Evolutionary conservation across 2,888 invertebrate species (phyloP).

Genomic region (Abrostola tripartita): DNA sequence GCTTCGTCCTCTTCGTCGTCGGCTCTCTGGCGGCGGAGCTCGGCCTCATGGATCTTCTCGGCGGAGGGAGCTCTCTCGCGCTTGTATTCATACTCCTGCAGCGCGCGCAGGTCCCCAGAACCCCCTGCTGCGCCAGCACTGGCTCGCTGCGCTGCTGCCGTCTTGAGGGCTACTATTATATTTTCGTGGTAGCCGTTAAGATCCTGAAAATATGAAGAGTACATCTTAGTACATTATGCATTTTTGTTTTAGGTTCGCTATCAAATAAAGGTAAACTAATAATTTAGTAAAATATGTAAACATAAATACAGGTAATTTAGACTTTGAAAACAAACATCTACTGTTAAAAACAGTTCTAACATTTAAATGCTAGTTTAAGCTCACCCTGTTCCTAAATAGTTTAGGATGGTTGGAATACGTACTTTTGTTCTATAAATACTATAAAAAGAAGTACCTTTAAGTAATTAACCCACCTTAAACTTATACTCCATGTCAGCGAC

Average conservation of each 20-base stretch:
- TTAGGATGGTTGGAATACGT: too few relatives aligned
- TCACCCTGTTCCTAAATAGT: too few relatives aligned
- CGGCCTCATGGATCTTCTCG: constrained; percentile 92
- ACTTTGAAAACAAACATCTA: too few relatives aligned
- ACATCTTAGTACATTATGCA: not conserved
- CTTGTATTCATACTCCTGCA: constrained; percentile 87
- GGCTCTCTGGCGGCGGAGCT: constrained; percentile 86
- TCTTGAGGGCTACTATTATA: constrained; percentile 95
- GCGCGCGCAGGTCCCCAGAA: constrained; percentile 80
- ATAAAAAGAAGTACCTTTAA: not conserved
- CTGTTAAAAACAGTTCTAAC: too few relatives aligned
- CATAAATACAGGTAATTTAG: too few relatives aligned
- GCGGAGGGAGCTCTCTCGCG: constrained; percentile 91
- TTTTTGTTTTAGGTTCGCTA: too few relatives aligned
- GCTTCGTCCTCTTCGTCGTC: constrained; percentile 92
- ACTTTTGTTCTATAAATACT: too few relatives aligned
- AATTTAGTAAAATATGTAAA: too few relatives aligned
- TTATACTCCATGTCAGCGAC: constrained; percentile 95
- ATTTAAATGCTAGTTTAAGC: too few relatives aligned
- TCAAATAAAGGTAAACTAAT: too few relatives aligned
- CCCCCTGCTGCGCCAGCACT: constrained; percentile 75
- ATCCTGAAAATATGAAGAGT: constrained; percentile 89
- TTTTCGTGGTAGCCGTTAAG: constrained; percentile 97
- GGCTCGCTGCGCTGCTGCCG: constrained; percentile 92
- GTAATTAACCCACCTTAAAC: constrained; percentile 89